A percentile compares a stretch with the other conserved stretches of the same genome.
Evolutionary conservation across 2,113 vertebrate species (phyloP).

Genomic region (Pantherophis guttatus): DNA sequence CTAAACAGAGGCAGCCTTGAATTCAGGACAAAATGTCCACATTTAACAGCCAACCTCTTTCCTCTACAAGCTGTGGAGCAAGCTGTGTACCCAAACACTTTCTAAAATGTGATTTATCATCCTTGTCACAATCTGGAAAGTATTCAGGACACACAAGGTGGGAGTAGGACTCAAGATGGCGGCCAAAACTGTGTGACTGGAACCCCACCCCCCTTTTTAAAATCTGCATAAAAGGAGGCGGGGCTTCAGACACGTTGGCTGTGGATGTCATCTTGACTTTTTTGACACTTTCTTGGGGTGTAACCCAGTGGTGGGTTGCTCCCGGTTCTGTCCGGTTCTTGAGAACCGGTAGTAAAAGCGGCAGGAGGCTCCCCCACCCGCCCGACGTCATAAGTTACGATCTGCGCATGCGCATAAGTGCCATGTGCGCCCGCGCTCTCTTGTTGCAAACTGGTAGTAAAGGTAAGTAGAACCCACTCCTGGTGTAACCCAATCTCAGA

Average conservation of each 20-base stretch:
- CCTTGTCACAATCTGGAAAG: neutral
- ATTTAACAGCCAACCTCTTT: neutral
- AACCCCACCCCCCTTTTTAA: neutral
- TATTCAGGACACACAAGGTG: neutral
- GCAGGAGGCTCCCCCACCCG: too few species aligned
- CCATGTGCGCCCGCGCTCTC: too few species aligned
- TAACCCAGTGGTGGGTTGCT: too few species aligned
- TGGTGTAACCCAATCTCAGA: too few species aligned
- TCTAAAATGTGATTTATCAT: neutral
- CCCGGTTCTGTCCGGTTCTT: too few species aligned
- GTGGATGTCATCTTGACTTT: neutral
- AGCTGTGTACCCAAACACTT: too few species aligned
- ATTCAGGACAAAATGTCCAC: neutral
- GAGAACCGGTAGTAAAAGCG: too few species aligned
- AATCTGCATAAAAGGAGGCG: neutral
- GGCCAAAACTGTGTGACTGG: neutral
- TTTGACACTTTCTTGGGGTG: neutral
- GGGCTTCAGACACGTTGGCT: neutral
- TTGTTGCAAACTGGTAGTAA: too few species aligned
- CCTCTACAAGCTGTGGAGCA: neutral
- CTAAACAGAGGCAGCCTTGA: neutral
- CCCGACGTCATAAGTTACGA: too few species aligned
- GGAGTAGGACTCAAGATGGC: neutral
- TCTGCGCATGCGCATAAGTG: too few species aligned
- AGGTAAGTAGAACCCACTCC: too few species aligned